Evolutionary conservation across 1,140 invertebrate genomes (phyloP), one percentile per base, ranked within the genome.

Genomic region (Bilobella aurantiaca): DNA sequence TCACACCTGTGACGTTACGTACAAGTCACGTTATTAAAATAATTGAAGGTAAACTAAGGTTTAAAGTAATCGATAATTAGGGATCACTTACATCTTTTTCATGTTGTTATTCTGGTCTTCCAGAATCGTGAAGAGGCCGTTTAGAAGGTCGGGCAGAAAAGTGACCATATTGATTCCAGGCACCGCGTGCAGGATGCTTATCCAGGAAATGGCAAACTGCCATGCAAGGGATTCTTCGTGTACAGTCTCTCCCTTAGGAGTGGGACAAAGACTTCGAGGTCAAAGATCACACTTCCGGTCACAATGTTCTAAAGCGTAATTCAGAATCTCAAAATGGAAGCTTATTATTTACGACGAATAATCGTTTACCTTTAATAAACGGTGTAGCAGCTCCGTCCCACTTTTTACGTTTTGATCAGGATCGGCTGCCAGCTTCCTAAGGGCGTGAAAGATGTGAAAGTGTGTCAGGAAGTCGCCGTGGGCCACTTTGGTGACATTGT

Each of bases 341-440:
- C n/a, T n/a, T n/a, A n/a, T n/a, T n/a, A n/a, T n/a, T n/a, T n/a
- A n/a, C n/a, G n/a, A n/a, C n/a, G n/a, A n/a, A n/a, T n/a, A 23
- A 18, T 5, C 49, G 16, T 32, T 61, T 81, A 91, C 91, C 84
- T 97, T 98, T 73, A 99, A 84, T 12, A 98, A 78, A 71, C 92
- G 81, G 78, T 99, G 95, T 1, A 99, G 79, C 25, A 96, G 79
- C 79, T 99, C 96, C 3, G 93, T 92, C 16, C 89, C 96, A 81
- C 89, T 93, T 78, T 95, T 93, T 1, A 98, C 91, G 81, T 86
- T 91, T 74, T 90, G 88, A 77, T 99, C 96, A 1, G 93, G 87
- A 81, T 99, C 96, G 31, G 91, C 90, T 3, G 90, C 88, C n/a
- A 97, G 79, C 77, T 93, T 91, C 74, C 91, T 92, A 8, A 99